phyloP scores from a whole-genome alignment of 2,797 vertebrate genomes.

The Darevskia nairensis region DNA sequence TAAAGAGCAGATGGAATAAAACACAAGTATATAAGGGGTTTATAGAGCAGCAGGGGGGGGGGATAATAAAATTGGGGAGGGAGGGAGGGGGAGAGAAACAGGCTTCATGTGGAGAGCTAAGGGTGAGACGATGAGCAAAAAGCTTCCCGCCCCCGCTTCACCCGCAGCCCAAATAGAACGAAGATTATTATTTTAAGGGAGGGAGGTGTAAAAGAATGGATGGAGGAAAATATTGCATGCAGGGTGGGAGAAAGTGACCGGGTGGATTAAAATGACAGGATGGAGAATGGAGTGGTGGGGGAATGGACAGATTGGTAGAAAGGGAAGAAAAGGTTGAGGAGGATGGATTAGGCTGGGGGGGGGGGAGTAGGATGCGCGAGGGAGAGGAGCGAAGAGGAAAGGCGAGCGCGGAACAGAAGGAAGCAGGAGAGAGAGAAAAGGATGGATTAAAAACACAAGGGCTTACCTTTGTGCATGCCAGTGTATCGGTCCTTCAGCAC shows the following conservation, averaged over 20 bases:
- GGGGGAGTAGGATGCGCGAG: neutral
- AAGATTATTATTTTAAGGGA: too few species aligned
- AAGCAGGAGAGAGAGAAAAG: neutral
- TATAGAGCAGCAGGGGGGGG: too few species aligned
- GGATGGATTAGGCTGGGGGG: neutral
- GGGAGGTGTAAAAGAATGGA: neutral
- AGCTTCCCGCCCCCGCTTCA: neutral
- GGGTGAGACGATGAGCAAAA: neutral
- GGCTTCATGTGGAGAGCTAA: too few species aligned
- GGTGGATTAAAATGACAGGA: too few species aligned
- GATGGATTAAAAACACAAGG: neutral
- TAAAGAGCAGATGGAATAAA: neutral
- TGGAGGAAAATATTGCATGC: too few species aligned
- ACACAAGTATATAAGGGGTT: too few species aligned
- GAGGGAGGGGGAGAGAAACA: neutral
- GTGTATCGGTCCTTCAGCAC: slow-evolving; percentile 98
- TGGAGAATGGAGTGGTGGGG: neutral
- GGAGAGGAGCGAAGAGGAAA: neutral
- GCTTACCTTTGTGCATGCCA: slow-evolving; percentile 97
- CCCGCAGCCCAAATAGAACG: too few species aligned
- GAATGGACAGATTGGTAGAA: neutral
- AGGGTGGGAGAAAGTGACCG: too few species aligned
- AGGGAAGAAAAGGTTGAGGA: neutral
- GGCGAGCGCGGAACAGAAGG: neutral
- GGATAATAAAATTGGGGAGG: too few species aligned